phyloP scores from a whole-genome alignment of 2,888 invertebrate species.

The Carterocephalus palaemon region DNA sequence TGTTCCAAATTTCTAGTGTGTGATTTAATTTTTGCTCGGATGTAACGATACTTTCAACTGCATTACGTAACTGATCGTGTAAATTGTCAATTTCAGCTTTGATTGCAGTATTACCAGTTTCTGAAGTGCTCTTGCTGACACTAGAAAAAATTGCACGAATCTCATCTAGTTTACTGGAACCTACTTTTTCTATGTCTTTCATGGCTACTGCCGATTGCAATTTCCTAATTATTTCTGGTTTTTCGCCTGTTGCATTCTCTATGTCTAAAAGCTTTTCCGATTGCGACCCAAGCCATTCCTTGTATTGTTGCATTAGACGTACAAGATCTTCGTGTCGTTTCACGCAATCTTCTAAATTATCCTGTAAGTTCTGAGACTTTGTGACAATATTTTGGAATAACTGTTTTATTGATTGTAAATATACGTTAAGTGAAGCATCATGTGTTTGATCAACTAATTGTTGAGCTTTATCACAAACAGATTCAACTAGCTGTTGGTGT shows the following conservation, averaged over 20 bases:
- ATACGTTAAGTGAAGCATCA: conserved; percentile 91
- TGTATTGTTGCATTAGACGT: conserved; percentile 85
- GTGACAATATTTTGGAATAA: conserved; percentile 92
- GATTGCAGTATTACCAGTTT: conserved; percentile 85
- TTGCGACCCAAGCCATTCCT: conserved; percentile 89
- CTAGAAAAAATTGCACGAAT: conserved; percentile 82
- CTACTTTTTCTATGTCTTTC: conserved; percentile 82
- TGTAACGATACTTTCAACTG: conserved; percentile 82
- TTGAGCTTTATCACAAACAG: conserved; percentile 95
- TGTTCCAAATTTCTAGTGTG: conserved; percentile 89
- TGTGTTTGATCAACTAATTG: conserved; percentile 93
- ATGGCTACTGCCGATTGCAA: conserved; percentile 82
- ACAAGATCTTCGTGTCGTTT: conserved; percentile 91
- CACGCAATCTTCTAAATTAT: conserved; percentile 91
- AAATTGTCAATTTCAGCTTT: conserved; percentile 85
- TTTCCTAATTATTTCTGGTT: conserved; percentile 87
- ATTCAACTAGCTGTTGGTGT: conserved; percentile 92
- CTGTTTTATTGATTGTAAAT: conserved; percentile 92
- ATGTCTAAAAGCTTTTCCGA: conserved; percentile 89
- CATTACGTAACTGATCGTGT: conserved; percentile 82
- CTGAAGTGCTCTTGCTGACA: conserved; percentile 88
- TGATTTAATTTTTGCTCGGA: conserved; percentile 86
- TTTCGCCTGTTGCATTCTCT: conserved; percentile 91
- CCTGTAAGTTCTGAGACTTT: conserved; percentile 91
- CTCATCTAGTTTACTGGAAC: conserved; percentile 81